A percentile compares a stretch with the other conserved stretches of the same genome.
Evolutionary conservation across 2,113 vertebrate species (phyloP).

Genomic region (Oryzias woworae): DNA sequence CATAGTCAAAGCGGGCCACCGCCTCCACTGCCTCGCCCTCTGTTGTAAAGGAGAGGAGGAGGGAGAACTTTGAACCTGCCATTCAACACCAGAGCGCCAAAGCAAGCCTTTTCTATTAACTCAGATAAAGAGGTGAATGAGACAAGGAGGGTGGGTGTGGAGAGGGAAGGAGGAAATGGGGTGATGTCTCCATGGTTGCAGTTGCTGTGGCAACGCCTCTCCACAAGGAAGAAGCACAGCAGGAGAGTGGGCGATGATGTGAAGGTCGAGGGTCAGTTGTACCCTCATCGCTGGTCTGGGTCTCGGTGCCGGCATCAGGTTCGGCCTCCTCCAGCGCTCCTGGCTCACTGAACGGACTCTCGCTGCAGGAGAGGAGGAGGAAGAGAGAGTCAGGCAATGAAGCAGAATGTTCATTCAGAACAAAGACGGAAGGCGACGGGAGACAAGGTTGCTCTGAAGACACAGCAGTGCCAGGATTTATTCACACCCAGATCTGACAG

Average conservation of each 20-base stretch:
- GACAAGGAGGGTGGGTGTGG: constrained; percentile 1
- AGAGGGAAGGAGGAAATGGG: constrained; percentile 12
- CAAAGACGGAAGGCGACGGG: constrained; percentile 38
- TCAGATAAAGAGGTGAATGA: constrained; percentile 20
- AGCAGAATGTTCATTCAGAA: constrained; percentile 33
- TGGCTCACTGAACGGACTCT: constrained; percentile 97
- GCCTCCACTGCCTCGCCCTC: constrained; percentile 95
- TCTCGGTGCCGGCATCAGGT: constrained; percentile 90
- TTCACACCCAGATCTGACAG: not conserved
- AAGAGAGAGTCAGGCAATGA: constrained; percentile 2
- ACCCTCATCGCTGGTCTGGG: constrained; percentile 97
- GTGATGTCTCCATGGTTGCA: constrained; percentile 61
- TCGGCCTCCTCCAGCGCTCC: constrained; percentile 93
- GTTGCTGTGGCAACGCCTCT: constrained; percentile 68
- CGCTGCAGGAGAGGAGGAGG: constrained; percentile 70
- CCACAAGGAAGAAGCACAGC: constrained; percentile 30
- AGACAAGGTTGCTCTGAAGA: constrained; percentile 14
- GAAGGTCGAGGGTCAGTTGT: constrained; percentile 66
- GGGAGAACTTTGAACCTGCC: constrained; percentile 50
- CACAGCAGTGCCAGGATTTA: constrained; percentile 8
- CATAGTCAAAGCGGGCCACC: constrained; percentile 95
- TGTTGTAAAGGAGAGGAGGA: constrained; percentile 45
- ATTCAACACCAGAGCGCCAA: constrained; percentile 29
- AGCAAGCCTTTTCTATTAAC: constrained; percentile 30
- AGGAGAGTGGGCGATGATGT: constrained; percentile 42